Evolutionary conservation across 2,797 vertebrate species (phyloP).

Genomic region (Halcyon chelicuti): DNA sequence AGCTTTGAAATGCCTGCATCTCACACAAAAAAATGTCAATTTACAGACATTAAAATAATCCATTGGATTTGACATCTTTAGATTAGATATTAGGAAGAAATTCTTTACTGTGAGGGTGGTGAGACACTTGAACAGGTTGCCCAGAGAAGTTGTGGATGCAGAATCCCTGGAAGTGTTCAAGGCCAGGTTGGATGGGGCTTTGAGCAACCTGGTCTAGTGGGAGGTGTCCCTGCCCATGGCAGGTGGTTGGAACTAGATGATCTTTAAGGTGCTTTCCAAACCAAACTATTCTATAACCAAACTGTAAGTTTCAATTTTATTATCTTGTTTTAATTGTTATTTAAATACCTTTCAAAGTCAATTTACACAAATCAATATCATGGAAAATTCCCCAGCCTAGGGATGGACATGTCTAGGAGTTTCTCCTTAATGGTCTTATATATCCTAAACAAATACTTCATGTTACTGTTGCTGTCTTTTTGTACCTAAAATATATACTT

Average conservation of each 20-base stretch:
- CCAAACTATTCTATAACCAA: background rate
- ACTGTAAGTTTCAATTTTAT: background rate
- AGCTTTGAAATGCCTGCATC: background rate
- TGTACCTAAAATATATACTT: background rate
- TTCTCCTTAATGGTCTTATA: background rate
- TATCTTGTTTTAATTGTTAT: background rate
- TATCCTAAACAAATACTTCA: background rate
- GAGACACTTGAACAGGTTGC: background rate
- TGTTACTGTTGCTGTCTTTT: background rate
- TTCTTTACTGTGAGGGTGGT: background rate
- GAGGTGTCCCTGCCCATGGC: background rate
- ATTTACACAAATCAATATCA: background rate
- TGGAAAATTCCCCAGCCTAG: background rate
- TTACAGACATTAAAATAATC: background rate
- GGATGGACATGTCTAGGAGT: background rate
- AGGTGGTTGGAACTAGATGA: background rate
- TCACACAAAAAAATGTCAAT: background rate
- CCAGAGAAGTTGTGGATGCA: background rate
- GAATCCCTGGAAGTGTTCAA: background rate
- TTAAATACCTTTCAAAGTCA: background rate
- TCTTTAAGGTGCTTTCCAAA: background rate
- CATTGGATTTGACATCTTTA: background rate
- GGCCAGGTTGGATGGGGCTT: background rate
- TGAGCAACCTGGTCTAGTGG: background rate
- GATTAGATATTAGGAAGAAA: background rate